A percentile compares a stretch with the other conserved stretches of the same genome.
These are phyloP conservation scores for Drosophila meridionalis DNA, from an alignment of 2,888 invertebrate genomes.

Conservation along the genomic window DNA sequence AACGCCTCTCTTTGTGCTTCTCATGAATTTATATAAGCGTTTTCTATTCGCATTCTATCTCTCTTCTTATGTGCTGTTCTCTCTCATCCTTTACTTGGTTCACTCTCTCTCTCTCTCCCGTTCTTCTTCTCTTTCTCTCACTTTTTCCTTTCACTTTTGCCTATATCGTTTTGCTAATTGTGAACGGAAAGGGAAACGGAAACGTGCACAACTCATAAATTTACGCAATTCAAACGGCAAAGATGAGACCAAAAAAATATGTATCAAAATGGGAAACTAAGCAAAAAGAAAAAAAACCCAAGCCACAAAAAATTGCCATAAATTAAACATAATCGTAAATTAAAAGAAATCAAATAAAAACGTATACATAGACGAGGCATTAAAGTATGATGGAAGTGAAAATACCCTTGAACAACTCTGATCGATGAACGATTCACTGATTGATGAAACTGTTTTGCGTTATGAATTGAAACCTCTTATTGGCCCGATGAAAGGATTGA, in stretches of 20 bases:
- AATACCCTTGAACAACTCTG: conserved; percentile 1
- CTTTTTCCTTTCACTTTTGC: conserved; percentile 11
- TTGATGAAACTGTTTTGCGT: not conserved
- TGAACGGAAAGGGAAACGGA: conserved; percentile 70
- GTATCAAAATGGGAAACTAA: conserved; percentile 6
- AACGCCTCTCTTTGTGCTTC: not conserved
- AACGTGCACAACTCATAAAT: conserved; percentile 55
- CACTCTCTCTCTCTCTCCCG: not conserved
- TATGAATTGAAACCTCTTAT: not conserved
- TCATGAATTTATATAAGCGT: not conserved
- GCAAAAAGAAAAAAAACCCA: not conserved
- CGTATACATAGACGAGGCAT: too few species aligned
- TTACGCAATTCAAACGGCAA: conserved; percentile 33
- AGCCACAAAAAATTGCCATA: conserved; percentile 46
- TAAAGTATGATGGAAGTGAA: not conserved
- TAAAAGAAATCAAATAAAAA: conserved; percentile 41
- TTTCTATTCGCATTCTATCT: not conserved
- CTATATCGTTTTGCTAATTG: conserved; percentile 56
- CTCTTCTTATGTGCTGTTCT: not conserved
- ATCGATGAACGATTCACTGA: not conserved
- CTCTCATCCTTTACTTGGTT: not conserved
- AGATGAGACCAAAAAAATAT: conserved; percentile 6
- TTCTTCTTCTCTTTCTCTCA: not conserved
- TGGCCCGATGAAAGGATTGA: not conserved
- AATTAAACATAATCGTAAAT: conserved; percentile 55